Evolutionary conservation across 2,888 invertebrate genomes (phyloP).

Genomic region (Agrochola circellaris): DNA sequence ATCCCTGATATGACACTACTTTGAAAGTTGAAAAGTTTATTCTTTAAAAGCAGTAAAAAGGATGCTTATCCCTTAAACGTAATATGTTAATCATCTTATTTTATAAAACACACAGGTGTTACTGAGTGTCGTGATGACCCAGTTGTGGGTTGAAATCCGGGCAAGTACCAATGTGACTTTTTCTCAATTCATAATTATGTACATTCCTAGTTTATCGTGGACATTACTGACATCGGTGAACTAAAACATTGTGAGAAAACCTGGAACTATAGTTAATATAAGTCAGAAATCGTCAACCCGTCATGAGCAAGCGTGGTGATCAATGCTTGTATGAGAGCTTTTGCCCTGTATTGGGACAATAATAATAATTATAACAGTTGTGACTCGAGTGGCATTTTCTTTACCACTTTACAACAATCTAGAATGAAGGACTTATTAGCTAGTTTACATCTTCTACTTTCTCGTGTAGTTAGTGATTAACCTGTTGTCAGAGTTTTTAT

Average conservation of each 20-base stretch:
- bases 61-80: background rate
- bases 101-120: background rate
- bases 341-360: background rate
- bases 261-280: too few relatives aligned
- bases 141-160: background rate
- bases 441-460: background rate
- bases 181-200: background rate
- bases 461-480: too few relatives aligned
- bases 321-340: too few relatives aligned
- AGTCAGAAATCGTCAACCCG: too few relatives aligned
- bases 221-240: too few relatives aligned
- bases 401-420: background rate
- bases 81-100: background rate
- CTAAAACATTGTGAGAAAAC: too few relatives aligned
- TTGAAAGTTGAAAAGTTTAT: background rate
- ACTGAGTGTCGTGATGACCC: too few relatives aligned
- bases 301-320: too few relatives aligned
- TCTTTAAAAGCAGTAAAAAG: background rate
- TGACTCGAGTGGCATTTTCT: background rate
- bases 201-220: background rate
- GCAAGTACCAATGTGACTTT: background rate
- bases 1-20: too few relatives aligned
- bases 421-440: background rate
- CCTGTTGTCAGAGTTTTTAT: too few relatives aligned
- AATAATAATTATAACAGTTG: background rate